A percentile compares a stretch with the other conserved stretches of the same genome.
Conservation (phyloP, 2,797 vertebrate species). For the Tangara arthus region DNA sequence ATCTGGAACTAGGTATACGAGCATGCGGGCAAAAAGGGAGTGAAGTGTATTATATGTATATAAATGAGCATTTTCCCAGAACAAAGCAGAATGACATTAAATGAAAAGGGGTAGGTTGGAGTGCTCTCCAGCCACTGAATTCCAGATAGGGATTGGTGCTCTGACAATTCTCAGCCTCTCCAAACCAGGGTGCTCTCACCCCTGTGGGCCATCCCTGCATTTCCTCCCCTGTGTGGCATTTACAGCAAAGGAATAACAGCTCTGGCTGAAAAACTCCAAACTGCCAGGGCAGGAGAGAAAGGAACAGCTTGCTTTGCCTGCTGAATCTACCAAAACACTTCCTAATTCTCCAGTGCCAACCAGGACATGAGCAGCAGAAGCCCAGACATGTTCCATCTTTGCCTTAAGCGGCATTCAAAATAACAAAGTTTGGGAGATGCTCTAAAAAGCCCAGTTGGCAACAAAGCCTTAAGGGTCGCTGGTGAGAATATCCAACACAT, state of each 20-base stretch:
- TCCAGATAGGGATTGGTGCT: not conserved
- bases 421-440: not conserved
- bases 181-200: not conserved
- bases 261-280: not conserved
- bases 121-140: not conserved
- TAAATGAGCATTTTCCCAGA: not conserved
- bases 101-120: not conserved
- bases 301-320: not conserved
- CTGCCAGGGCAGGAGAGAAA: not conserved
- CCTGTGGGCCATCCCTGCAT: not conserved
- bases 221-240: not conserved
- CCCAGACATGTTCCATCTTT: accelerated
- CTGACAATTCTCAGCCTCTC: not conserved
- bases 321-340: not conserved
- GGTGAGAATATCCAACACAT: not conserved
- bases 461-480: not conserved
- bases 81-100: not conserved
- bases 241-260: not conserved
- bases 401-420: not conserved
- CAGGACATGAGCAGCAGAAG: not conserved
- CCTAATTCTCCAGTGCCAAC: not conserved
- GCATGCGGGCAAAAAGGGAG: not conserved
- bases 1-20: not conserved
- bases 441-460: not conserved
- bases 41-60: not conserved